A percentile compares a stretch with the other conserved stretches of the same genome.
Conservation (phyloP, 2,797 vertebrate genomes). For the Zenarchopterus dispar region DNA sequence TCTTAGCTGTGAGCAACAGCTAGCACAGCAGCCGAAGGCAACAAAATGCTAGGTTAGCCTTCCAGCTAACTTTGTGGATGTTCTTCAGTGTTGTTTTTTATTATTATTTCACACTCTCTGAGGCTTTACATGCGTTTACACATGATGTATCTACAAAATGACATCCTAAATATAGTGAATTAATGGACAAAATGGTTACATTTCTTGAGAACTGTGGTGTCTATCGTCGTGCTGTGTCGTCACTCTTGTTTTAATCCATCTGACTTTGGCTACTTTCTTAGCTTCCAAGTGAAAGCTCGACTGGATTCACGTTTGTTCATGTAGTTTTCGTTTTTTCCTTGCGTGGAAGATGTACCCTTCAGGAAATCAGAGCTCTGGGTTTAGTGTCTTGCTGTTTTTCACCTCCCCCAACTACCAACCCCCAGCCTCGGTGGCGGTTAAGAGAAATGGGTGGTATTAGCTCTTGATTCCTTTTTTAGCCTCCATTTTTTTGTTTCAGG, state of each 20-base stretch:
- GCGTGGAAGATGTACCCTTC: constrained; percentile 61
- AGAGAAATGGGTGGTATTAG: constrained; percentile 84
- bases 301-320: constrained; percentile 33
- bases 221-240: no score
- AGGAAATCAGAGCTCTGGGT: constrained; percentile 75
- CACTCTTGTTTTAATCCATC: no score
- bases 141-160: no score
- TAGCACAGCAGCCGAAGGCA: constrained; percentile 51
- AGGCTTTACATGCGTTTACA: background rate
- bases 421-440: constrained; percentile 78
- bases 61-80: constrained; percentile 69
- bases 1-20: constrained; percentile 27
- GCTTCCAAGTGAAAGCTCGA: constrained; percentile 35
- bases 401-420: constrained; percentile 82
- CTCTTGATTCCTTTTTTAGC: constrained; percentile 85
- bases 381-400: constrained; percentile 82
- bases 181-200: no score
- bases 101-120: background rate
- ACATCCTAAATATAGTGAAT: no score
- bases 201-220: no score
- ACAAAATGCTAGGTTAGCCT: constrained; percentile 58
- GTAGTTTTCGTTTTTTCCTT: constrained; percentile 11
- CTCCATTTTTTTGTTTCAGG: constrained; percentile 78
- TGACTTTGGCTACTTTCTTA: constrained; percentile 27
- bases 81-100: constrained; percentile 51